These are phyloP conservation scores for Diadegma fenestrale DNA, from an alignment of 2,888 invertebrate genomes.

Conservation along the genomic window DNA sequence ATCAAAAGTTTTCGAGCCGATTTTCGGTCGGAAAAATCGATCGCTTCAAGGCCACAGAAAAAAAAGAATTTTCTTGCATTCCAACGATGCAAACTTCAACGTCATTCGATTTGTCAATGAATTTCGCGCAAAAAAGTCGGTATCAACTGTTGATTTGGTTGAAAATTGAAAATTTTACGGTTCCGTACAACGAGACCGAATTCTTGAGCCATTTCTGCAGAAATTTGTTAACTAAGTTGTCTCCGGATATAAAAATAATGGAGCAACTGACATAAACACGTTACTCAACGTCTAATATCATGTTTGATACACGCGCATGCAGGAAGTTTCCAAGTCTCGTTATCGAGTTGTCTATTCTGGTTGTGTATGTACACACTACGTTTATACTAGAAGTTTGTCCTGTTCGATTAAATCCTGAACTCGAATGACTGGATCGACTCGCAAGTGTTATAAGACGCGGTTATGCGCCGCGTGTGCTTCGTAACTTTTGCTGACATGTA, in stretches of 20 bases:
- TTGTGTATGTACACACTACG: constrained; percentile 40
- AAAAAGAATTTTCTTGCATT: no score
- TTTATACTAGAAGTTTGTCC: constrained; percentile 8
- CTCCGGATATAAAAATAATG: background rate
- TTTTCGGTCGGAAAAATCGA: no score
- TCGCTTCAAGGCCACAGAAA: no score
- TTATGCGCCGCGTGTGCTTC: constrained; percentile 55
- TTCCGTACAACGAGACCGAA: background rate
- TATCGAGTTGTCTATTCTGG: constrained; percentile 76
- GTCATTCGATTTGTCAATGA: background rate
- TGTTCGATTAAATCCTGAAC: constrained; percentile 3
- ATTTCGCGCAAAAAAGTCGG: no score
- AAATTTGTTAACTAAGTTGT: background rate
- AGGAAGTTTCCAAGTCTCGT: constrained; percentile 83
- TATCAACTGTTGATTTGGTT: background rate
- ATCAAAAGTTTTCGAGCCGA: no score
- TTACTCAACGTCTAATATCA: constrained; percentile 44
- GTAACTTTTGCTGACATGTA: constrained; percentile 14
- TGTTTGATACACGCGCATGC: constrained; percentile 73
- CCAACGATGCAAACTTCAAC: no score
- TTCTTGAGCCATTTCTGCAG: background rate
- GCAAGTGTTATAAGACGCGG: constrained; percentile 68
- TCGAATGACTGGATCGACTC: constrained; percentile 66
- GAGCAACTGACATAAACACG: constrained; percentile 42
- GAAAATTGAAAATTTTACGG: background rate